phyloP scores from a whole-genome alignment of 2,888 invertebrate species.

The Caenorhabditis sp. region DNA sequence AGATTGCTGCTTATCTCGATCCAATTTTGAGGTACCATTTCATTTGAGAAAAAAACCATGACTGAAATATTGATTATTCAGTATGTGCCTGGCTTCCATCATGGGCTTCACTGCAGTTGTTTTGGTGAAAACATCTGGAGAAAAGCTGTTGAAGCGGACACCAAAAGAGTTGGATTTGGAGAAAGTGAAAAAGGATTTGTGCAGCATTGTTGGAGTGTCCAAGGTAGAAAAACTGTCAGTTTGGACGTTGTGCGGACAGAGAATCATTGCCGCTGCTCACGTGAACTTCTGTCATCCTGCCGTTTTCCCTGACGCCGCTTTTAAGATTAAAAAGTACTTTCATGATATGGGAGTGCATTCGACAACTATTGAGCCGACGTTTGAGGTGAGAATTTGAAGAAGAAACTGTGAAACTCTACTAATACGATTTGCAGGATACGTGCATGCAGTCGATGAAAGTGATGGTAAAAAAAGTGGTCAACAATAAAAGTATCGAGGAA shows the following conservation, averaged over 20 bases:
- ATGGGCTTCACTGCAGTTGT: slow-evolving; percentile 69
- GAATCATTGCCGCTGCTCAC: slow-evolving; percentile 83
- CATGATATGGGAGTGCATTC: slow-evolving; percentile 85
- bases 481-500: slow-evolving; percentile 12
- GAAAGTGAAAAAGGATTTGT: slow-evolving; percentile 77
- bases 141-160: slow-evolving; percentile 97
- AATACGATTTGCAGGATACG: slow-evolving; percentile 26
- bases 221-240: slow-evolving; percentile 84
- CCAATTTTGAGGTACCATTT: slow-evolving; percentile 88
- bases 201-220: slow-evolving; percentile 48
- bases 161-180: slow-evolving; percentile 93
- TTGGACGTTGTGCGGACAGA: slow-evolving; percentile 83
- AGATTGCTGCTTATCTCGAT: slow-evolving; percentile 89
- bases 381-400: slow-evolving; percentile 65
- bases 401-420: background rate
- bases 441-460: slow-evolving; percentile 58
- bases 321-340: slow-evolving; percentile 84
- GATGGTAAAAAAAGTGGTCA: slow-evolving; percentile 18
- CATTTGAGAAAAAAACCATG: background rate
- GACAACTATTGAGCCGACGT: slow-evolving; percentile 85
- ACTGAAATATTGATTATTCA: slow-evolving; percentile 21
- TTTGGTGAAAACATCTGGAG: slow-evolving; percentile 92
- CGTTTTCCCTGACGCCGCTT: slow-evolving; percentile 84
- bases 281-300: slow-evolving; percentile 84
- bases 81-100: slow-evolving; percentile 62